Evolutionary conservation across 2,797 vertebrate genomes (phyloP).

Genomic region (Anableps anableps): DNA sequence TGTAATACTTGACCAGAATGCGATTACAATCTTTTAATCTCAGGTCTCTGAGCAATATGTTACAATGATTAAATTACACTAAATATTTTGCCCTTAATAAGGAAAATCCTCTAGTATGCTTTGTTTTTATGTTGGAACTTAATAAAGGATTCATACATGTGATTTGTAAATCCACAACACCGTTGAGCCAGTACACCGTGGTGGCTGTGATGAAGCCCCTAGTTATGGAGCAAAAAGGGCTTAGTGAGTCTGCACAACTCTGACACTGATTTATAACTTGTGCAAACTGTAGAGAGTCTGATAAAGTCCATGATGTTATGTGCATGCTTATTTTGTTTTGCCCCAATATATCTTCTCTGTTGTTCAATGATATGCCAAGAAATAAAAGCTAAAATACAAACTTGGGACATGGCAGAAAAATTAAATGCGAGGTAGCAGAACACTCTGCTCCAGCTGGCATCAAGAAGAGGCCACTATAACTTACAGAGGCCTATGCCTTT

Average conservation of each 20-base stretch:
- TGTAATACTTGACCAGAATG: conserved; percentile 64
- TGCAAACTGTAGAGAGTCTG: conserved; percentile 39
- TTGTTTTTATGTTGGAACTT: conserved; percentile 49
- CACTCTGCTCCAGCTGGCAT: conserved; percentile 56
- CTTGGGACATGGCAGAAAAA: conserved; percentile 55
- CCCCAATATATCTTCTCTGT: conserved; percentile 57
- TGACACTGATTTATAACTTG: conserved; percentile 62
- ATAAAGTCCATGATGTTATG: conserved; percentile 47
- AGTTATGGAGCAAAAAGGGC: conserved; percentile 32
- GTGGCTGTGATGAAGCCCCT: conserved; percentile 6
- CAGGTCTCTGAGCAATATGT: conserved; percentile 62
- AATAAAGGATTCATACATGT: conserved; percentile 57
- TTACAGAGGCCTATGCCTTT: conserved; percentile 45
- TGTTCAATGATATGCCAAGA: conserved; percentile 40
- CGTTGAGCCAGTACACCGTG: conserved; percentile 36
- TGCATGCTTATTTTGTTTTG: conserved; percentile 59
- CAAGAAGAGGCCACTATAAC: conserved; percentile 62
- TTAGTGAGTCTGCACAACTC: conserved; percentile 30
- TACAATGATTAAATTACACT: conserved; percentile 67
- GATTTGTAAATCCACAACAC: conserved; percentile 45
- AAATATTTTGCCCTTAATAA: conserved; percentile 46
- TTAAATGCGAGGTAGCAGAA: conserved; percentile 53
- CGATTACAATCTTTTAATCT: conserved; percentile 61
- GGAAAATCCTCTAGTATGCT: conserved; percentile 16
- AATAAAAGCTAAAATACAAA: conserved; percentile 53